Evolutionary conservation across 2,888 invertebrate genomes (phyloP), one percentile per base, ranked within the genome.

Genomic region (Capitulum mitella): DNA sequence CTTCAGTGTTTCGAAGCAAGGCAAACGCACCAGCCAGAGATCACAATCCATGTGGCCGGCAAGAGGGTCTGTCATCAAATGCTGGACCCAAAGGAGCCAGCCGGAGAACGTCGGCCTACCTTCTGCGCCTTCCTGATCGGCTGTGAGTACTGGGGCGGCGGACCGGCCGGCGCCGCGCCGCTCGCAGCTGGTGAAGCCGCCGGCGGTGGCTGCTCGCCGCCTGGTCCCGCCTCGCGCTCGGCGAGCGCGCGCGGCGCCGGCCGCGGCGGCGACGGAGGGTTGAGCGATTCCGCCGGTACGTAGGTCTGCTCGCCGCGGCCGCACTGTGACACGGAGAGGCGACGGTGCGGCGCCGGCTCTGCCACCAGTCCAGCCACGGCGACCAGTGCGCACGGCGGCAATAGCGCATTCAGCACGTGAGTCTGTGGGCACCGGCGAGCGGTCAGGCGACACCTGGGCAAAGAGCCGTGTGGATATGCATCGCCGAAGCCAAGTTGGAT

Each of bases 381-480:
- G 37, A 70, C 70, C 70, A 70, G 37, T 5, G 70, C 70, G 70
- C 37, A 70, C 37, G 70, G 70, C 70, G 70, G 70, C 70, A 70
- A 37, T 32, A 70, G 70, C 22, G 70, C 70, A 32, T 70, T 70
- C 70, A 70, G 37, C 34, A 70, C 70, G 37, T 37, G 70, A 37
- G 70, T 37, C 64, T 64, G 64, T n/a, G 37, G 70, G 22, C 8
- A 3, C 16, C 22, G 37, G 70, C 10, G 37, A 8, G 37, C 29
- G 14, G 58, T 26, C 70, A 70, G 22, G 70, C n/a, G n/a, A n/a
- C n/a, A n/a, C n/a, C n/a, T n/a, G n/a, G n/a, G n/a, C n/a, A n/a
- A n/a, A n/a, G n/a, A n/a, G n/a, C n/a, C n/a, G n/a, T n/a, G n/a
- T n/a, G n/a, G n/a, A n/a, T n/a, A n/a, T n/a, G n/a, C n/a, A n/a